These are phyloP conservation scores for Vultur gryphus DNA, from an alignment of 2,797 vertebrate genomes.

Conservation along the genomic window DNA sequence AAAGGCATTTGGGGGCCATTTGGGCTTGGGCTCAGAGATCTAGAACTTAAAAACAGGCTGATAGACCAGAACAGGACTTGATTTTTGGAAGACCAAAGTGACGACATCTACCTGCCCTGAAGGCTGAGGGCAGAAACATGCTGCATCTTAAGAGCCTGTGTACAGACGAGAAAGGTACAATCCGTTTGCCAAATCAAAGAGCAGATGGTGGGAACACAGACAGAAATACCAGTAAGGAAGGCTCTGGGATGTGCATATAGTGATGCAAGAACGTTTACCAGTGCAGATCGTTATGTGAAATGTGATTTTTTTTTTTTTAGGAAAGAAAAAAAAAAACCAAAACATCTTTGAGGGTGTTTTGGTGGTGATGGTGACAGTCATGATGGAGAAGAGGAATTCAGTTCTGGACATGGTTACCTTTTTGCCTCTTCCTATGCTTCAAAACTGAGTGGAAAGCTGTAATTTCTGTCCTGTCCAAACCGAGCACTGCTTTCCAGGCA, in stretches of 20 bases:
- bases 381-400: not conserved
- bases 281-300: not conserved
- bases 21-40: not conserved
- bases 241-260: not conserved
- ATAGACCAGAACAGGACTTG: not conserved
- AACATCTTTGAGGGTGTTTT: not conserved
- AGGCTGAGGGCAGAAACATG: not conserved
- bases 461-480: not conserved
- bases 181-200: not conserved
- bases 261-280: not conserved
- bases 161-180: not conserved
- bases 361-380: not conserved
- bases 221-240: not conserved
- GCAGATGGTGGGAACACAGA: not conserved
- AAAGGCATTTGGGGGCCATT: not conserved
- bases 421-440: not conserved
- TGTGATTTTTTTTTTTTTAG: not conserved
- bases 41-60: not conserved
- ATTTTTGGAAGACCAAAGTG: not conserved
- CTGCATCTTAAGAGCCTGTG: accelerated
- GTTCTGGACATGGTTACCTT: not conserved
- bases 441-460: not conserved
- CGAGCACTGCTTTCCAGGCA: not conserved
- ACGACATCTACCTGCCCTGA: not conserved
- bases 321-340: too few species aligned